Evolutionary conservation across 2,888 invertebrate genomes (phyloP), one percentile per base, ranked within the genome.

Genomic region (Allacma fusca): DNA sequence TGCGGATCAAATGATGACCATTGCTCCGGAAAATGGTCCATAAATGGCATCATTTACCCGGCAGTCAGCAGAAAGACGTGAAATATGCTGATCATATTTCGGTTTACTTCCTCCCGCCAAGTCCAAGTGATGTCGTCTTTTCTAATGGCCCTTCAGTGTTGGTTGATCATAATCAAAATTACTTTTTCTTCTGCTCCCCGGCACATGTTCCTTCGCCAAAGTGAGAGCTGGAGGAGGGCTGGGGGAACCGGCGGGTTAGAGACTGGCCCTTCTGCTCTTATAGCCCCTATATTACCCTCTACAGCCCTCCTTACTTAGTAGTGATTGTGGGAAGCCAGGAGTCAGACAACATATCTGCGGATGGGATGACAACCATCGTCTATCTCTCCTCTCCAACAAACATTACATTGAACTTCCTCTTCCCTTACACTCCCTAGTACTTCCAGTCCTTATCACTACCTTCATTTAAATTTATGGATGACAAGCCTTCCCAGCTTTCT

Each of bases 11-110:
- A 71, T 71, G 71, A 71, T 71, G 71, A 71, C 71, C 71, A 71
- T 71, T 71, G 71, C 57, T 57, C 71, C 71, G 71, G 71, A 71
- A 71, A 71, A 71, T 71, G 50, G 26, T 44, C 71, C 44, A 50
- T 57, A 71, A 71, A 71, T 71, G 71, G 50, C 57, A 71, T 71
- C 71, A 71, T 71, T 71, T 71, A 71, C 57, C 44, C 57, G 57
- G 50, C 40, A 70, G 70, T 70, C 44, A 70, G 50, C 70, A 29
- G 26, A 50, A 44, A 40, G 44, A 70, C 26, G 50, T 65, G 44
- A 70, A 44, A 70, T 70, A 70, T 70, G 70, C 70, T 70, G 70
- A 70, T 71, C 71, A 71, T 71, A 71, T 57, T 71, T 40, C 44
- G 1, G 1, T 23, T 40, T 21, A 68, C 43, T 34, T 68, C 68